phyloP scores from a whole-genome alignment of 2,888 invertebrate species.

The Ochropleura leucogaster region DNA sequence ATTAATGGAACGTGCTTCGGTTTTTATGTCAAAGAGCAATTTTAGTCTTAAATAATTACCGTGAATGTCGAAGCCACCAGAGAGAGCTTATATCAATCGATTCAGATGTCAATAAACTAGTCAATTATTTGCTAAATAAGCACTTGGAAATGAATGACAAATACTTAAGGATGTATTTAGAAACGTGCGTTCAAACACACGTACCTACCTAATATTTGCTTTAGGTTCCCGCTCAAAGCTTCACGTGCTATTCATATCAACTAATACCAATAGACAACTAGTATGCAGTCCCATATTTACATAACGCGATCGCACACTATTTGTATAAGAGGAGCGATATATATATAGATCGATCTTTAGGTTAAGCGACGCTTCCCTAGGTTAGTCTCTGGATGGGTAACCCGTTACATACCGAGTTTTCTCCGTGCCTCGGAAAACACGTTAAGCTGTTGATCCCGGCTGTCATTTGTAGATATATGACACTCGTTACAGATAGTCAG shows the following conservation, averaged over 20 bases:
- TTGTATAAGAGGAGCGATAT: constrained; percentile 15
- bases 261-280: constrained; percentile 21
- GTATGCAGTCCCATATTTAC: constrained; percentile 19
- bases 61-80: not conserved
- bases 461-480: too few species aligned
- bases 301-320: constrained; percentile 21
- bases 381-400: too few species aligned
- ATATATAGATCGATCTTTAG: too few species aligned
- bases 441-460: too few species aligned
- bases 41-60: not conserved
- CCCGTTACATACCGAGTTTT: too few species aligned
- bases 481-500: too few species aligned
- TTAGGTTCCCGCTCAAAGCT: not conserved
- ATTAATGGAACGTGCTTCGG: constrained; percentile 22
- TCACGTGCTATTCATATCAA: constrained; percentile 32
- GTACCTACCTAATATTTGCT: constrained; percentile 34
- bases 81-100: not conserved
- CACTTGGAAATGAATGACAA: constrained; percentile 26
- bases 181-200: constrained; percentile 41
- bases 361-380: too few species aligned
- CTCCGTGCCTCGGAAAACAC: too few species aligned
- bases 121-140: constrained; percentile 22
- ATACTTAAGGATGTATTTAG: constrained; percentile 30
- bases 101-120: not conserved
- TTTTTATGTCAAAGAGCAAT: constrained; percentile 13